Base-by-base conservation (phyloP, 92 coral and sea anemone genomes). In the Porites rus region DNA sequence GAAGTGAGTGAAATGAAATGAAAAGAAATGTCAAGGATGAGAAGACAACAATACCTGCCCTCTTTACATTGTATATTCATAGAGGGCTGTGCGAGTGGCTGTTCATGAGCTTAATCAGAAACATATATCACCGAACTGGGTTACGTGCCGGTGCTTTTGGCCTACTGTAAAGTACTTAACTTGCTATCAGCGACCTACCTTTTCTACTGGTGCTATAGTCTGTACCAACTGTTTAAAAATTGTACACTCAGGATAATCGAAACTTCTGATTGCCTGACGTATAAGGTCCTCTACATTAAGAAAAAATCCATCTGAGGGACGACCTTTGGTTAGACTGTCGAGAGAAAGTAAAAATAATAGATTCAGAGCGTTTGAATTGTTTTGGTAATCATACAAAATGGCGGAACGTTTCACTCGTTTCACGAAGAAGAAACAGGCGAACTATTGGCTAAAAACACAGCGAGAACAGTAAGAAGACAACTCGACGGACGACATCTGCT, bases 301-400 rank as follows among this genome's bases (percentile, higher is more conserved):
- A 43, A 98, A 94, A 90, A 96, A 96, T 4, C 99, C 99, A 83
- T 96, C 99, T 4, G 97, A 91, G 10, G 98, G 79, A 16, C 97
- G 94, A 13, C 98, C 99, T 90, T 81, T 91, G 8, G 91, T 78
- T 61, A 96, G 92, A 82, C 99, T 95, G 87, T 51, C 72, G 56
- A 51, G n/a, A 63, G 72, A 46, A 65, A 21, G 18, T 10, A 20
- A 11, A 14, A 25, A 73, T 4, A 50, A 7, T 12, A n/a, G 61
- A 56, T 56, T 13, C 46, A 38, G 5, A 12, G 12, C 61, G 61
- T 38, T 38, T 38, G 46, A 38, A 38, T 38, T 38, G 46, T 38
- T 38, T 38, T 38, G 46, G 46, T 38, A 38, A 38, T 38, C 0
- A 38, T 38, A 38, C 0, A 38, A 38, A 38, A 38, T 38, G 46